Percentiles rank a stretch among this genome's conserved stretches.
These are phyloP conservation scores for Clarias gariepinus DNA, from an alignment of 2,113 vertebrate species.

Conservation along the genomic window DNA sequence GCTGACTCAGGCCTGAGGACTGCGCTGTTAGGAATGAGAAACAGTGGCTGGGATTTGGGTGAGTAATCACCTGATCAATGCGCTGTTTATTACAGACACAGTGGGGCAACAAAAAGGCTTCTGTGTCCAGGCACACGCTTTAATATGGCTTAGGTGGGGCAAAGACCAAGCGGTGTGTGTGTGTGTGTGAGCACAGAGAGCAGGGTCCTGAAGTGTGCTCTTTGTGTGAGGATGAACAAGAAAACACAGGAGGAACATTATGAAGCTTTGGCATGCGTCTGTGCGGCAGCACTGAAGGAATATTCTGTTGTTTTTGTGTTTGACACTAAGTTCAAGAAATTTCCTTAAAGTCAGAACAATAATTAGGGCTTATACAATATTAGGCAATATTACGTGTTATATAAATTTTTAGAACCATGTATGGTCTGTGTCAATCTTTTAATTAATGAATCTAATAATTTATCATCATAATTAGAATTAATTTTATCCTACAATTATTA, in stretches of 20 bases:
- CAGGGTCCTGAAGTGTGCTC: neutral
- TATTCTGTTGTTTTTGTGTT: neutral
- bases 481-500: no score
- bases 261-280: neutral
- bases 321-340: no score
- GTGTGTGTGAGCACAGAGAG: neutral
- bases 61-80: constrained; percentile 49
- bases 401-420: no score
- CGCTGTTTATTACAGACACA: constrained; percentile 24
- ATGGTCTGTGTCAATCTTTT: no score
- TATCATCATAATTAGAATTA: no score
- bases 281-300: neutral
- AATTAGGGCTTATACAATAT: no score
- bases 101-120: constrained; percentile 33
- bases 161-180: neutral
- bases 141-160: constrained; percentile 3
- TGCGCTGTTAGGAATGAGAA: constrained; percentile 34
- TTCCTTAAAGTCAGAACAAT: neutral
- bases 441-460: no score
- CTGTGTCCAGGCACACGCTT: constrained; percentile 17
- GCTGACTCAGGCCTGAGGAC: constrained; percentile 45
- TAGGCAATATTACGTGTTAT: no score
- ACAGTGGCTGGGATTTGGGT: constrained; percentile 15
- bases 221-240: neutral
- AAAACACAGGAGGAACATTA: neutral